A percentile compares a stretch with the other conserved stretches of the same genome.
Evolutionary conservation across 2,888 invertebrate species (phyloP).

Genomic region (Lithophane socia): DNA sequence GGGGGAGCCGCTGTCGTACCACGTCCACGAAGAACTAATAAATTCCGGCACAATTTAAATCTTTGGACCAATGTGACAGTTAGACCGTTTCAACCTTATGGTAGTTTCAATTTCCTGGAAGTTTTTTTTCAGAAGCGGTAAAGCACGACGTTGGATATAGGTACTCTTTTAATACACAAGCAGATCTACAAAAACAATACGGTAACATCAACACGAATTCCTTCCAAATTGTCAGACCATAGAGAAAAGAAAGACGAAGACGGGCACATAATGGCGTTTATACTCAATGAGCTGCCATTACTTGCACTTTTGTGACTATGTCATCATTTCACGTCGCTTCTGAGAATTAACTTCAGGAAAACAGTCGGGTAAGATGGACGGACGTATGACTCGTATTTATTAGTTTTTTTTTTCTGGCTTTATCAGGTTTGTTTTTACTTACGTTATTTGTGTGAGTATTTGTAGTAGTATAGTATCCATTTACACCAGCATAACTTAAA

Average conservation of each 20-base stretch:
- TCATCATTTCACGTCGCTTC: constrained; percentile 53
- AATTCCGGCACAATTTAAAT: no score
- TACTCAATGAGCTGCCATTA: constrained; percentile 55
- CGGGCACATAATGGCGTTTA: constrained; percentile 46
- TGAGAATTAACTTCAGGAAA: constrained; percentile 37
- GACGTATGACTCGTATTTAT: constrained; percentile 31
- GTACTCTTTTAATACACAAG: background rate
- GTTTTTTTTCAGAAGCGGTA: background rate
- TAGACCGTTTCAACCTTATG: background rate
- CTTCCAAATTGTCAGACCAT: constrained; percentile 20
- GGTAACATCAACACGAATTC: constrained; percentile 15
- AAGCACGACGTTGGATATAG: background rate
- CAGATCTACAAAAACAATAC: constrained; percentile 13
- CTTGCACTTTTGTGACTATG: constrained; percentile 59
- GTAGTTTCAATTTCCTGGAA: background rate
- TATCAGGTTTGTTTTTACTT: background rate
- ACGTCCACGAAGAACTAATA: no score
- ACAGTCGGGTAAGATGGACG: constrained; percentile 25
- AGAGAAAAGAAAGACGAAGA: constrained; percentile 23
- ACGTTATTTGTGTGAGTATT: background rate
- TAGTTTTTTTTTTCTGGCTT: constrained; percentile 6
- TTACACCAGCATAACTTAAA: background rate
- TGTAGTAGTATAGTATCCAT: no score
- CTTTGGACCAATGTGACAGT: no score
- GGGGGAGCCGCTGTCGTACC: no score